Evolutionary conservation across 2,797 vertebrate genomes (phyloP).

Genomic region (Ambastaia sidthimunki): DNA sequence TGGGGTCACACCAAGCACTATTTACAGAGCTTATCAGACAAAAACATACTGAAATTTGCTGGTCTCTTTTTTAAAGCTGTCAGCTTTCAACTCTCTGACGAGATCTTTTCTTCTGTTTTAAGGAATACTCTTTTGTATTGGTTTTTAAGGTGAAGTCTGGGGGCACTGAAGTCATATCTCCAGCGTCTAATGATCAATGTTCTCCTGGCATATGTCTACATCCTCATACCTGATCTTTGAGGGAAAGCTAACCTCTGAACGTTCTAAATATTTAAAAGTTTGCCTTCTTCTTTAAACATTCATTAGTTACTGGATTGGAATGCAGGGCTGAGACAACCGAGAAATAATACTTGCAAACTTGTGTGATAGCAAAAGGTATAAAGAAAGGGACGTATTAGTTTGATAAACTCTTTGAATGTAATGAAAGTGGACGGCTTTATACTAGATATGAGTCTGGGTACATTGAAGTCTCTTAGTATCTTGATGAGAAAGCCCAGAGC

Average conservation of each 20-base stretch:
- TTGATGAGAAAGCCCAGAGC: conserved; percentile 1
- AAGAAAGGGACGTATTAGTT: background rate
- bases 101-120: conserved; percentile 6
- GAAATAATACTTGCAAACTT: background rate
- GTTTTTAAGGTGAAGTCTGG: background rate
- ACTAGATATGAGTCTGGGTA: conserved; percentile 7
- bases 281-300: conserved; percentile 23
- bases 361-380: background rate
- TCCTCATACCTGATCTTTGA: conserved; percentile 41
- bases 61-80: background rate
- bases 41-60: background rate
- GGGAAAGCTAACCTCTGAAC: conserved; percentile 28
- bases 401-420: conserved; percentile 2
- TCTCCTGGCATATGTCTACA: conserved; percentile 35
- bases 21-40: conserved; percentile 11
- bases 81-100: background rate
- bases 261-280: conserved; percentile 52
- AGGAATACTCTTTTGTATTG: background rate
- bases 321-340: background rate
- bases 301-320: conserved; percentile 34
- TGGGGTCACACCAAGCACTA: background rate
- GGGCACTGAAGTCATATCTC: conserved; percentile 14
- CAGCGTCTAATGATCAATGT: conserved; percentile 35
- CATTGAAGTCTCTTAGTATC: background rate
- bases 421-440: conserved; percentile 2